Conservation (phyloP, 1,140 invertebrate species). For the Galleria mellonella region DNA sequence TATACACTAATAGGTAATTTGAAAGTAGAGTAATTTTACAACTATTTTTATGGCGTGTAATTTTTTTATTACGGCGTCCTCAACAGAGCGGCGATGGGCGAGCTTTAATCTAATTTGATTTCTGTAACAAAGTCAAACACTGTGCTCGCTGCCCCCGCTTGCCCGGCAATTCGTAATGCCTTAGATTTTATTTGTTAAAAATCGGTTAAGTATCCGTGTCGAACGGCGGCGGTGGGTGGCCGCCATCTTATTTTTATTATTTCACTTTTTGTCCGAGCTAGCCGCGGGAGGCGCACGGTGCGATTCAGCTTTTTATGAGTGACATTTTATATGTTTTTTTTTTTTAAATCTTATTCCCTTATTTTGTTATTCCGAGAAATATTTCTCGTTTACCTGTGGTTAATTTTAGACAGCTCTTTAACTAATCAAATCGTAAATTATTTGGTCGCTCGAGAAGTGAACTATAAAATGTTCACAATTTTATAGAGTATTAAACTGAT, state of each 20-base stretch:
- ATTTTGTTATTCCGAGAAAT: conserved; percentile 47
- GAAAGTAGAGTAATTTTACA: too few relatives aligned
- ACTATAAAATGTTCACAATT: conserved; percentile 56
- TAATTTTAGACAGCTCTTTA: conserved; percentile 53
- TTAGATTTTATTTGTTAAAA: conserved; percentile 75
- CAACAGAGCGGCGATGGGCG: conserved; percentile 1
- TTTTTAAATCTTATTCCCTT: conserved; percentile 37
- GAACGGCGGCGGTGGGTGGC: conserved; percentile 71
- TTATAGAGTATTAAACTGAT: conserved; percentile 58
- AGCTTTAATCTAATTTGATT: conserved; percentile 33
- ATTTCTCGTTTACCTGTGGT: conserved; percentile 55
- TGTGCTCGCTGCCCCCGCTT: conserved; percentile 28
- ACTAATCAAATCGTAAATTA: conserved; percentile 68
- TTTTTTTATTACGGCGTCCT: too few relatives aligned
- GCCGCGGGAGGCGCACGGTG: conserved; percentile 57
- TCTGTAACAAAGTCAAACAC: conserved; percentile 39
- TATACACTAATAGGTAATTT: neutral
- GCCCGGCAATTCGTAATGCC: conserved; percentile 62
- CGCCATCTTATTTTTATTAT: conserved; percentile 59
- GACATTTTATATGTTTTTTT: conserved; percentile 50
- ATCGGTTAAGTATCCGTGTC: conserved; percentile 75
- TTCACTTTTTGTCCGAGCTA: conserved; percentile 63
- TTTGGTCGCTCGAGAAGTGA: conserved; percentile 34
- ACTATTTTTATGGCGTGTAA: too few relatives aligned
- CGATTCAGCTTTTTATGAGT: conserved; percentile 66